A percentile compares a stretch with the other conserved stretches of the same genome.
Conservation (phyloP, 2,888 invertebrate genomes). For the Fabriciana adippe region DNA sequence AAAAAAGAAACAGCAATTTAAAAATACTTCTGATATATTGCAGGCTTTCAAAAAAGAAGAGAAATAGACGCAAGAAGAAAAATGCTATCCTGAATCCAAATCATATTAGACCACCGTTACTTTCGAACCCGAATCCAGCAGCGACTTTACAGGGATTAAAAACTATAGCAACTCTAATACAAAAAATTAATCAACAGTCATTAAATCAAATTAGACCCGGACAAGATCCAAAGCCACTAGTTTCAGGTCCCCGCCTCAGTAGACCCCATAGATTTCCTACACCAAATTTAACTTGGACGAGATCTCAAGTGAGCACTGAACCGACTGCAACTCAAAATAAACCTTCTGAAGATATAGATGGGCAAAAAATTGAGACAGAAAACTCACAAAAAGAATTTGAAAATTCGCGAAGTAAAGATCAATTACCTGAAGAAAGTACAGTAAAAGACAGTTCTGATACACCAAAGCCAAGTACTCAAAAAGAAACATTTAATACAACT, state of each 20-base stretch:
- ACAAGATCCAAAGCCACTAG: constrained; percentile 19
- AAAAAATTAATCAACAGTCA: constrained; percentile 20
- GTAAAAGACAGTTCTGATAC: background rate
- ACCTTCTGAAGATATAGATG: background rate
- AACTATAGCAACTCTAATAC: constrained; percentile 24
- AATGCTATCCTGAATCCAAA: background rate
- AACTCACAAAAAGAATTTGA: background rate
- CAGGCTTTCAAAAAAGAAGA: constrained; percentile 11
- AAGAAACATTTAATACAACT: background rate
- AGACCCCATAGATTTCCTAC: background rate
- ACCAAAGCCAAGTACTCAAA: background rate
- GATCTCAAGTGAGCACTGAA: background rate
- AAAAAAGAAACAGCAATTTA: background rate
- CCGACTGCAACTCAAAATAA: background rate
- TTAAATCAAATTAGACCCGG: background rate
- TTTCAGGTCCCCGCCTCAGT: constrained; percentile 22
- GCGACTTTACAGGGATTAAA: constrained; percentile 16
- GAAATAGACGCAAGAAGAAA: constrained; percentile 14
- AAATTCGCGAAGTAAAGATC: background rate
- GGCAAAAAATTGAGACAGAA: background rate
- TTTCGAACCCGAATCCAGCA: background rate
- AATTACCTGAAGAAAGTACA: background rate
- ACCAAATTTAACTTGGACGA: background rate
- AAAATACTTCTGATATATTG: background rate
- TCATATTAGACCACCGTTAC: background rate